Conservation (phyloP, 2,113 vertebrate species). For the Oryzias celebensis region DNA sequence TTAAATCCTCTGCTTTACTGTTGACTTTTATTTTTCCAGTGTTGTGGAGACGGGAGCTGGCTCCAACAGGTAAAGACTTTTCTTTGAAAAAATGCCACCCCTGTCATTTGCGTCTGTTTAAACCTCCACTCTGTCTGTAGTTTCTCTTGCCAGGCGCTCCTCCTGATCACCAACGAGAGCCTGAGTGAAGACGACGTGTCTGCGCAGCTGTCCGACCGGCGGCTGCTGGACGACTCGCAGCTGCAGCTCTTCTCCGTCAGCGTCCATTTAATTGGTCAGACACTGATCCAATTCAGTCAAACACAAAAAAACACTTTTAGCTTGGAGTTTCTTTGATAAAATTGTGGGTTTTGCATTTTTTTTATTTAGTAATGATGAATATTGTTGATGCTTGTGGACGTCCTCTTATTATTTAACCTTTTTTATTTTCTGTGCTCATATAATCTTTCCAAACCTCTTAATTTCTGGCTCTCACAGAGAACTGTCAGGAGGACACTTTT, state of each 20-base stretch:
- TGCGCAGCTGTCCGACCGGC: slow-evolving; percentile 63
- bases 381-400: too few relatives aligned
- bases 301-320: too few relatives aligned
- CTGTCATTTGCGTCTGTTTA: too few relatives aligned
- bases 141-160: slow-evolving; percentile 78
- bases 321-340: too few relatives aligned
- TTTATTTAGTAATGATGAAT: too few relatives aligned
- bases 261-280: slow-evolving; percentile 80
- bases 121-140: slow-evolving; percentile 55
- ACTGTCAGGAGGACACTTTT: slow-evolving; percentile 79
- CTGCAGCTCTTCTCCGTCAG: slow-evolving; percentile 50
- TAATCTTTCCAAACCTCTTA: not conserved
- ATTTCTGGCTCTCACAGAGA: slow-evolving; percentile 57
- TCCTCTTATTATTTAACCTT: too few relatives aligned
- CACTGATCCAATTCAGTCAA: not conserved
- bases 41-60: not conserved
- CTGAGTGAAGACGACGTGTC: slow-evolving; percentile 76
- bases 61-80: not conserved
- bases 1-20: not conserved
- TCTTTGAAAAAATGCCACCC: not conserved
- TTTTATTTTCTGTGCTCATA: not conserved
- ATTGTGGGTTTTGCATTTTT: too few relatives aligned
- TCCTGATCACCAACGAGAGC: slow-evolving; percentile 79
- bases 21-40: not conserved
- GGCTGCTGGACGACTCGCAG: slow-evolving; percentile 63